Base-by-base conservation (phyloP, 2,113 vertebrate genomes). In the Platysteira castanea region DNA sequence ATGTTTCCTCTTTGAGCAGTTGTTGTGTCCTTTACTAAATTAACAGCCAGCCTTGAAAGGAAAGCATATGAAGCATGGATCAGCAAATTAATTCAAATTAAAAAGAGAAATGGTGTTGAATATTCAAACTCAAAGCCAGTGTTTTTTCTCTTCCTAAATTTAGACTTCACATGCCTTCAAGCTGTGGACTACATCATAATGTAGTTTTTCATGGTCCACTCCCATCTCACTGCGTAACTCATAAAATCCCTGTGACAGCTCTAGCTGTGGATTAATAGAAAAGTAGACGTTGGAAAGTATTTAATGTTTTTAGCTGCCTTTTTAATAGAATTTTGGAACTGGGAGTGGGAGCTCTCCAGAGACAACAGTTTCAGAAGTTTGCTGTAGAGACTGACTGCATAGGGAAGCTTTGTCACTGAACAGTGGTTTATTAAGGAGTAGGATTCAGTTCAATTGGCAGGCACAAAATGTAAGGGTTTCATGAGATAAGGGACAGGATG, bases 11-110 rank as follows among this genome's bases (percentile, higher is more conserved):
- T 82, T 44, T 46, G 57, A 73, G 61, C 61, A 73, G 81, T 8
- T 42, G 53, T 31, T 46, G 23, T 87, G 81, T 96, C 91, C 87
- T 91, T 93, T 87, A 17, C 52, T 85, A 83, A 91, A 89, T 78
- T 87, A 94, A 79, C 64, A 89, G 93, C 79, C 74, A 93, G 65
- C 70, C 87, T 96, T 93, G 87, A 89, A 79, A 89, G 46, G 57
- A 93, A 94, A 83, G 80, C 61, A 65, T 56, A 92, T 83, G 94
- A 95, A 87, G 67, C 70, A 69, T 76, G 70, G 46, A 61, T 65
- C 74, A 87, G 91, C 46, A 57, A 83, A 97, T 94, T 73, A 94
- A 91, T 94, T 82, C 41, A 76, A 76, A 91, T 93, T 93, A 85
- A 82, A 84, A 85, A 76, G 84, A 69, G 21, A 85, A 84, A 61